Percentiles rank a stretch among this genome's conserved stretches.
These are phyloP conservation scores for Cetoscarus ocellatus DNA, from an alignment of 2,797 vertebrate genomes.

Conservation along the genomic window DNA sequence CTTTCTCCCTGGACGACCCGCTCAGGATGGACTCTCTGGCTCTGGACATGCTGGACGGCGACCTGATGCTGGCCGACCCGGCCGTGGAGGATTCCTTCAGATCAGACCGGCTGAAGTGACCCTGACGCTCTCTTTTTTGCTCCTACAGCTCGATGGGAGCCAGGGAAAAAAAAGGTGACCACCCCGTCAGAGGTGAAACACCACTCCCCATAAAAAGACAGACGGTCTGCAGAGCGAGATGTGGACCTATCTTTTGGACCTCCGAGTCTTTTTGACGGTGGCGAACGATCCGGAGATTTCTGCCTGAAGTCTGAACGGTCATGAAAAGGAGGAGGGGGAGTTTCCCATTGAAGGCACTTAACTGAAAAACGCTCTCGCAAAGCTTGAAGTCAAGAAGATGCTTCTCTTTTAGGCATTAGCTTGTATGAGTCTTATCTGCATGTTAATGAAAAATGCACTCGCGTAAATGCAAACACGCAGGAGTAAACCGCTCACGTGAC, in stretches of 20 bases:
- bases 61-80: conserved; percentile 91
- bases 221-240: conserved; percentile 14
- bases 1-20: conserved; percentile 88
- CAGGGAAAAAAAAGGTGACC: not conserved
- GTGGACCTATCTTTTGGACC: not conserved
- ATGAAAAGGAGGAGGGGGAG: conserved; percentile 3
- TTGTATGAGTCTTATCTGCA: conserved; percentile 68
- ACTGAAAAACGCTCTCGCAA: conserved; percentile 56
- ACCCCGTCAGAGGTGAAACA: conserved; percentile 12
- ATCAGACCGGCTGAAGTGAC: conserved; percentile 90
- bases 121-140: not conserved
- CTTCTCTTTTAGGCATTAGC: conserved; percentile 68
- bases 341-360: conserved; percentile 66
- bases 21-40: conserved; percentile 90
- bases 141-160: conserved; percentile 16
- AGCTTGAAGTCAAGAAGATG: conserved; percentile 51
- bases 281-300: conserved; percentile 4
- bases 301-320: not conserved
- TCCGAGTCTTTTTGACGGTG: not conserved
- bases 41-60: conserved; percentile 93
- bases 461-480: conserved; percentile 38
- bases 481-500: conserved; percentile 39
- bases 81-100: conserved; percentile 94
- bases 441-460: conserved; percentile 55
- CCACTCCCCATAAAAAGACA: not conserved